A percentile compares a stretch with the other conserved stretches of the same genome.
phyloP scores from a whole-genome alignment of 2,113 vertebrate genomes.

The Dromas ardeola region DNA sequence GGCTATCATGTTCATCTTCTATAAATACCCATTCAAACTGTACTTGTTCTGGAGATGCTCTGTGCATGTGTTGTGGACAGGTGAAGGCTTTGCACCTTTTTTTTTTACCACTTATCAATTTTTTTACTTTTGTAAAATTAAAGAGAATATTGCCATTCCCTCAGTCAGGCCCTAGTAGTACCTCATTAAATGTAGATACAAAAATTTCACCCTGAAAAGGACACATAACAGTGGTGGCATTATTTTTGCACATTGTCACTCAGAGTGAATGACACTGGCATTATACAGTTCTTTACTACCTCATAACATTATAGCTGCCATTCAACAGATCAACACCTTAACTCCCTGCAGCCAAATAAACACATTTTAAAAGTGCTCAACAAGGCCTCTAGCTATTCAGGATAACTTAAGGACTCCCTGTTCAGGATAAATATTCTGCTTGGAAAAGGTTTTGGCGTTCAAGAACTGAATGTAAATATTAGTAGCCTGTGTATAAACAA shows the following conservation, averaged over 20 bases:
- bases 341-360: not conserved
- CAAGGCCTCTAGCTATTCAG: not conserved
- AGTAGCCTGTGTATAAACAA: not conserved
- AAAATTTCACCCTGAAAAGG: not conserved
- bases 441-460: not conserved
- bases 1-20: not conserved
- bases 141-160: not conserved
- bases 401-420: not conserved
- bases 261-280: not conserved
- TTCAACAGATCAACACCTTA: not conserved
- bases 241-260: not conserved
- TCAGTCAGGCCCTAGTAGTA: not conserved
- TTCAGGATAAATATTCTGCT: not conserved
- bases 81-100: not conserved
- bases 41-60: not conserved
- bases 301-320: not conserved
- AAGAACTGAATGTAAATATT: not conserved
- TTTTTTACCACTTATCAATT: not conserved
- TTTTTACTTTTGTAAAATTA: not conserved
- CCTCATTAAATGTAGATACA: not conserved
- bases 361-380: not conserved
- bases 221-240: fast-evolving
- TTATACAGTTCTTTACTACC: not conserved
- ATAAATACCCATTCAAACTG: not conserved
- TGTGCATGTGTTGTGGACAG: not conserved